These are phyloP conservation scores for Erinaceus europaeus DNA, from an alignment of 2,113 vertebrate genomes.

Conservation along the genomic window DNA sequence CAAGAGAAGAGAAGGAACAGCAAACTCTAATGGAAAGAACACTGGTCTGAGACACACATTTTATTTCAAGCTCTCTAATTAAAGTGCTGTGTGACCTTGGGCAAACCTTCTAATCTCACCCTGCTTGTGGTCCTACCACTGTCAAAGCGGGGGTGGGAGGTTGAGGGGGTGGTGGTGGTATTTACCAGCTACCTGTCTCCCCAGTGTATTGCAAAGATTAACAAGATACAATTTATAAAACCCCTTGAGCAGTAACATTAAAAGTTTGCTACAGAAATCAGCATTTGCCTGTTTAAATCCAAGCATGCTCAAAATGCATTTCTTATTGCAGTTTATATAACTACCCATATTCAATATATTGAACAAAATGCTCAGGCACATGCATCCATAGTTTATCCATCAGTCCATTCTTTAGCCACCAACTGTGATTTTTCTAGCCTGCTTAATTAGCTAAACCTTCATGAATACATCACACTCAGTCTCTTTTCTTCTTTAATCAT, in stretches of 20 bases:
- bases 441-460: slow-evolving; percentile 13
- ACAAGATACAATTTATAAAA: neutral
- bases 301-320: neutral
- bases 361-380: neutral
- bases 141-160: too few species aligned
- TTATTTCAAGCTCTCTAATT: slow-evolving; percentile 16
- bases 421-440: neutral
- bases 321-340: too few species aligned
- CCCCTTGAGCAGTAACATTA: neutral
- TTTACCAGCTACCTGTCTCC: neutral
- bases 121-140: neutral
- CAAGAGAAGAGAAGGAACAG: neutral
- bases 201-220: neutral
- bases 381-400: neutral
- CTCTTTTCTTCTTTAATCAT: neutral
- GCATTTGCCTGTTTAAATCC: neutral
- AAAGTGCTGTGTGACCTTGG: slow-evolving; percentile 1
- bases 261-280: neutral
- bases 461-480: neutral
- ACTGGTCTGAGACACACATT: neutral
- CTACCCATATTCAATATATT: neutral
- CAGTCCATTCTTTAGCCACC: neutral
- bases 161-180: neutral
- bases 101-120: slow-evolving; percentile 34
- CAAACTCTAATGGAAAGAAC: neutral